A percentile compares a stretch with the other conserved stretches of the same genome.
Conservation (phyloP, 1,140 invertebrate species). For the Pemphigus obesinymphae region DNA sequence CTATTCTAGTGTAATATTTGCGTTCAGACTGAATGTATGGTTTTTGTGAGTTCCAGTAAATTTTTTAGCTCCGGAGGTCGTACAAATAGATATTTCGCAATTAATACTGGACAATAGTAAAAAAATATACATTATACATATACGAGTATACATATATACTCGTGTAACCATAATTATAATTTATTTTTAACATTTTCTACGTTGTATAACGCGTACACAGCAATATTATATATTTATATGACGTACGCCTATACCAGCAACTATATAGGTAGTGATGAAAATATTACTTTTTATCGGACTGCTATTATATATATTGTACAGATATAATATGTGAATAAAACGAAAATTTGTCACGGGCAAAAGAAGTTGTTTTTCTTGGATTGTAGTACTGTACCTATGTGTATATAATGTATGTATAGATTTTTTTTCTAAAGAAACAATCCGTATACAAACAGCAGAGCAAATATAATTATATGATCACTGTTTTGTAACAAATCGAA, state of each 20-base stretch:
- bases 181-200: not conserved
- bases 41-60: not conserved
- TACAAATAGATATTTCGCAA: not conserved
- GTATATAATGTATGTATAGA: not conserved
- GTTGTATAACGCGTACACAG: not conserved
- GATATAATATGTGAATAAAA: not conserved
- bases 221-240: not conserved
- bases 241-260: not conserved
- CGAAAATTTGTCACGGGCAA: conserved; percentile 21
- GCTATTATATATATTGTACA: not conserved
- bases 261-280: not conserved
- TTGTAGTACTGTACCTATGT: not conserved
- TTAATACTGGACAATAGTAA: conserved; percentile 15
- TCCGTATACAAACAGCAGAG: not conserved
- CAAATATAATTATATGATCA: conserved; percentile 26
- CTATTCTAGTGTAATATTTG: conserved; percentile 12
- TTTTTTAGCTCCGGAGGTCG: not conserved
- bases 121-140: not conserved
- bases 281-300: not conserved
- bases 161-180: not conserved
- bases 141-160: not conserved
- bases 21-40: conserved; percentile 8
- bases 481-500: conserved; percentile 25
- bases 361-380: not conserved
- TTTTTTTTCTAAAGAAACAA: not conserved